These are phyloP conservation scores for Gymnarchus niloticus DNA, from an alignment of 2,113 vertebrate genomes.

Conservation along the genomic window DNA sequence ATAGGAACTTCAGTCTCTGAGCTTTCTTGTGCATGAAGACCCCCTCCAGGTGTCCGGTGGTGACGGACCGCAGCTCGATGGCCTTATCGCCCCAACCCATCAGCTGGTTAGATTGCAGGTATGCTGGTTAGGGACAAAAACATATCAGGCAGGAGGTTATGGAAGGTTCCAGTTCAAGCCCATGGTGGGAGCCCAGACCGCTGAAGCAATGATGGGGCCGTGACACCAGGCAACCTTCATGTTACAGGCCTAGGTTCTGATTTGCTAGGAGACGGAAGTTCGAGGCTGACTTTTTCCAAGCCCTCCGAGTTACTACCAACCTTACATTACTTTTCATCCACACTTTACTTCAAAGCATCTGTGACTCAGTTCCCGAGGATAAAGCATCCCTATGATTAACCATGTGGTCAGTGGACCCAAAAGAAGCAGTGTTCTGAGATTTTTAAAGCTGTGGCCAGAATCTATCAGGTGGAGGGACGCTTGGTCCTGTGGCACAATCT, in stretches of 20 bases:
- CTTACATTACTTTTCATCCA: not conserved
- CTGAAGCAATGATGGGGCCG: not conserved
- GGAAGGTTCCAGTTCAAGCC: not conserved
- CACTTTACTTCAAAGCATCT: not conserved
- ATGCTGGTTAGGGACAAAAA: constrained; percentile 61
- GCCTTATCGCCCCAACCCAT: constrained; percentile 96
- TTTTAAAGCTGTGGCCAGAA: constrained; percentile 48
- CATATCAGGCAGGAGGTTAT: not conserved
- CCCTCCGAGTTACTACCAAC: not conserved
- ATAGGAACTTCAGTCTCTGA: constrained; percentile 92
- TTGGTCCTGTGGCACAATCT: not conserved
- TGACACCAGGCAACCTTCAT: not conserved
- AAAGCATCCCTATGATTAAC: constrained; percentile 44
- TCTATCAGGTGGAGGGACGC: constrained; percentile 31
- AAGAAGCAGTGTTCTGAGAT: constrained; percentile 29
- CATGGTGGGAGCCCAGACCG: not conserved
- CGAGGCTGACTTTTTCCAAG: not conserved
- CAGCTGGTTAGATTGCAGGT: constrained; percentile 88
- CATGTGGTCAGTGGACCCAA: constrained; percentile 36
- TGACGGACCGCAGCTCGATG: constrained; percentile 82
- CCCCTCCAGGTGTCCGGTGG: constrained; percentile 78
- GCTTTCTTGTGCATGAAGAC: constrained; percentile 95
- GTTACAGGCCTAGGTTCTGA: not conserved
- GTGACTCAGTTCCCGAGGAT: constrained; percentile 25
- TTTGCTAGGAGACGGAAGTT: not conserved